Percentiles rank a stretch among this genome's conserved stretches.
These are phyloP conservation scores for Halcyon smyrnensis DNA, from an alignment of 2,797 vertebrate species.

Conservation along the genomic window DNA sequence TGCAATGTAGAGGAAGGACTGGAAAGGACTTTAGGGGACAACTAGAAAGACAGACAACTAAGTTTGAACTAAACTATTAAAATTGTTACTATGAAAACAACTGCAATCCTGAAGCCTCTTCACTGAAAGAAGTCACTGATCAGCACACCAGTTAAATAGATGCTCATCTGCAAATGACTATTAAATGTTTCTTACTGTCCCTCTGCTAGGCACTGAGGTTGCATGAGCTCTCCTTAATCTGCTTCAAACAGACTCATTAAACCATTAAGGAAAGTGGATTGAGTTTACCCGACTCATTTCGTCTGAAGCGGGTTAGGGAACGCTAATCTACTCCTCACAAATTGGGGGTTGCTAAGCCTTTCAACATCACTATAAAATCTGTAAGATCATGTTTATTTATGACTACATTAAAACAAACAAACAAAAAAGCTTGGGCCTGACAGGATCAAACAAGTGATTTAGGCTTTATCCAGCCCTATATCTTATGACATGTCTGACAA, in stretches of 20 bases:
- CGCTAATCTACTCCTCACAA: conserved; percentile 7
- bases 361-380: neutral
- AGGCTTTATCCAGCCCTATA: neutral
- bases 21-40: neutral
- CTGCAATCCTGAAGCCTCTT: neutral
- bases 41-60: neutral
- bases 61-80: neutral
- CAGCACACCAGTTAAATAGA: neutral
- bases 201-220: neutral
- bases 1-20: neutral
- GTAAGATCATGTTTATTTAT: conserved; percentile 12
- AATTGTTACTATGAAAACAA: neutral
- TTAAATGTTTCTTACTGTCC: neutral
- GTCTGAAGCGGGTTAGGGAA: conserved; percentile 12
- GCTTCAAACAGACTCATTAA: conserved; percentile 39
- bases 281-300: conserved; percentile 14
- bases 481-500: neutral
- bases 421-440: neutral
- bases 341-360: neutral
- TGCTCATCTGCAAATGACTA: neutral
- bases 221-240: conserved; percentile 20
- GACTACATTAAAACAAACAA: neutral
- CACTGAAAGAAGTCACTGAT: neutral
- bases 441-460: neutral
- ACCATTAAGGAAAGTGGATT: conserved; percentile 42